Percentiles rank a stretch among this genome's conserved stretches.
Evolutionary conservation across 2,888 invertebrate species (phyloP).

Genomic region (Phaedon cochleariae): DNA sequence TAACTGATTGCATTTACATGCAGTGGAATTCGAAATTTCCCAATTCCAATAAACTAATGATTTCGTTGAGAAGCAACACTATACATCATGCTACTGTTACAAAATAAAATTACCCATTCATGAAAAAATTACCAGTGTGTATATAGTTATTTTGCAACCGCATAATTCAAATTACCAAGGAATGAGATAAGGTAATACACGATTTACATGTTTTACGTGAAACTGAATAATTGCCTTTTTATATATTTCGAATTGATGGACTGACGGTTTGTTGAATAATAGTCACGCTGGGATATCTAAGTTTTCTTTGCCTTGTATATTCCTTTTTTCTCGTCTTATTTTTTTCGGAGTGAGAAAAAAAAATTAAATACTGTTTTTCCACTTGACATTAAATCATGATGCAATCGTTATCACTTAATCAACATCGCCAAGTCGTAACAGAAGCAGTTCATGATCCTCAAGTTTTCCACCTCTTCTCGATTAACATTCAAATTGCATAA

Average conservation of each 20-base stretch:
- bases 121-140: neutral
- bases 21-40: too few species aligned
- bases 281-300: too few species aligned
- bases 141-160: slow-evolving; percentile 7
- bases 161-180: slow-evolving; percentile 10
- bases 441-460: slow-evolving; percentile 9
- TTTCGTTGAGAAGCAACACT: neutral
- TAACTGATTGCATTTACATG: neutral
- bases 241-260: neutral
- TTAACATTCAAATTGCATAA: slow-evolving; percentile 29
- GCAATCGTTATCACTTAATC: slow-evolving; percentile 6
- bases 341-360: neutral
- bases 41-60: neutral
- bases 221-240: neutral
- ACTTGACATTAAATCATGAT: slow-evolving; percentile 5
- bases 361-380: neutral
- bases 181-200: neutral
- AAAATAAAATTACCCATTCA: slow-evolving; percentile 13
- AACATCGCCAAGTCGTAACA: slow-evolving; percentile 11
- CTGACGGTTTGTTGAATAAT: neutral
- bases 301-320: too few species aligned
- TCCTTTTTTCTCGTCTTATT: too few species aligned
- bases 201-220: slow-evolving; percentile 17
- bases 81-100: slow-evolving; percentile 10
- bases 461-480: slow-evolving; percentile 21